Evolutionary conservation across 2,113 vertebrate genomes (phyloP), one percentile per base, ranked within the genome.

Genomic region (Cyanocitta stelleri): DNA sequence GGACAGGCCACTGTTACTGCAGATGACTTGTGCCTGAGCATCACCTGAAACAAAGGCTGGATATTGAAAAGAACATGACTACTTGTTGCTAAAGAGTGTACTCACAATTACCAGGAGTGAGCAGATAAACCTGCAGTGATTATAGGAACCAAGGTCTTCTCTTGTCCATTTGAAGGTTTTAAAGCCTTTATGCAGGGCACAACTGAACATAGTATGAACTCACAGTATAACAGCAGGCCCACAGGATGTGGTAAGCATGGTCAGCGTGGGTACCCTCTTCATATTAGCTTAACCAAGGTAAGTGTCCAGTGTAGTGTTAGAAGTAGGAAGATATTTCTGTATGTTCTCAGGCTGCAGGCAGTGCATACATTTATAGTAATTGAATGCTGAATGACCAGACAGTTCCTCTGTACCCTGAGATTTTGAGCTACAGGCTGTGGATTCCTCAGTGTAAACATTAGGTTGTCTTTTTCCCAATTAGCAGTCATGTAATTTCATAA

Each of bases 211-310:
- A 27, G 27, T 4, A 29, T 56, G 33, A 68, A 33, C 15, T 56
- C 58, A 44, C 10, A 22, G 10, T 21, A 2, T 13, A 43, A 18
- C 11, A 64, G 52, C 27, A 64, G 56, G 10, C 17, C 32, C 21
- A 21, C 3, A 56, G 62, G 37, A 27, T 37, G 37, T 26, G 55
- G 41, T 16, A 21, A 52, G 33, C 62, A 27, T 17, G 15, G 26
- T 24, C 62, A 78, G 6, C 0, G 0, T 24, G 21, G 24, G 7
- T 24, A 13, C 44, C 10, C 27, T 66, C 90, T 69, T 12, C 27
- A 37, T 18, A 20, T 37, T 29, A 29, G 17, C 37, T 84, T 76
- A 76, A 16, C 13, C 62, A 64, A 72, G 27, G 23, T 32, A 35
- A 49, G 13, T 33, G 35, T 41, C 39, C 52, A 52, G 21, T 7